phyloP scores from a whole-genome alignment of 2,797 vertebrate genomes.

The Balearica regulorum region DNA sequence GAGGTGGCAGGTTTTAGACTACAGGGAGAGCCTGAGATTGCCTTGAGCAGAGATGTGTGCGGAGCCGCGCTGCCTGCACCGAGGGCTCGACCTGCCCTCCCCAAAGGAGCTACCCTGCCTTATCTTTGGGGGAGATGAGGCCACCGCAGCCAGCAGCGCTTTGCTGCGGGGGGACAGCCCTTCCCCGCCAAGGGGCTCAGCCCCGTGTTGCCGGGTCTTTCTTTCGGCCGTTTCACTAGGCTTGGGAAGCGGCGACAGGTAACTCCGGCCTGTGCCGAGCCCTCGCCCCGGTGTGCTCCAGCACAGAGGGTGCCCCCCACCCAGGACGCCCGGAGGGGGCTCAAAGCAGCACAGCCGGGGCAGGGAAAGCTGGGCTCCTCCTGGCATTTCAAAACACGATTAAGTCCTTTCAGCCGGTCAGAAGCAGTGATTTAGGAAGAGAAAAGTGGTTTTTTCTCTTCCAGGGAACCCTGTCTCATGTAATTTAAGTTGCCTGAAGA shows the following conservation, averaged over 20 bases:
- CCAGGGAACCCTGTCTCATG: slow-evolving; percentile 10
- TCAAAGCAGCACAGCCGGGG: accelerated
- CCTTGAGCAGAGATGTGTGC: neutral
- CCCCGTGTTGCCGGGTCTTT: accelerated
- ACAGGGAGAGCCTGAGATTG: neutral
- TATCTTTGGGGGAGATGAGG: neutral
- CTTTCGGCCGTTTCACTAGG: accelerated
- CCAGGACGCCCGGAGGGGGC: accelerated
- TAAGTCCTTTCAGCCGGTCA: neutral
- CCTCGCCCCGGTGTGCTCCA: accelerated
- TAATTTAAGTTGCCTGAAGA: slow-evolving; percentile 52
- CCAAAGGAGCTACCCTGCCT: neutral
- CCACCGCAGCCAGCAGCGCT: accelerated
- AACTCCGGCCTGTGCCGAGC: neutral
- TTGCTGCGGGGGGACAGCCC: neutral
- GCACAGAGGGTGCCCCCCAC: neutral
- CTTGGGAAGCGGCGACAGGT: accelerated
- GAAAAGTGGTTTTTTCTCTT: slow-evolving; percentile 51
- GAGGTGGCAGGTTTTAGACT: neutral
- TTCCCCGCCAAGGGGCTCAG: neutral
- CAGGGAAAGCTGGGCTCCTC: neutral
- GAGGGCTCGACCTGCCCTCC: neutral
- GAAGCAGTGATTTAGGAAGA: neutral
- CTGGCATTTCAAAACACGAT: neutral
- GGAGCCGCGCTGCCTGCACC: neutral